phyloP scores from a whole-genome alignment of 2,888 invertebrate genomes.

The Liopterus haemorrhoidalis region DNA sequence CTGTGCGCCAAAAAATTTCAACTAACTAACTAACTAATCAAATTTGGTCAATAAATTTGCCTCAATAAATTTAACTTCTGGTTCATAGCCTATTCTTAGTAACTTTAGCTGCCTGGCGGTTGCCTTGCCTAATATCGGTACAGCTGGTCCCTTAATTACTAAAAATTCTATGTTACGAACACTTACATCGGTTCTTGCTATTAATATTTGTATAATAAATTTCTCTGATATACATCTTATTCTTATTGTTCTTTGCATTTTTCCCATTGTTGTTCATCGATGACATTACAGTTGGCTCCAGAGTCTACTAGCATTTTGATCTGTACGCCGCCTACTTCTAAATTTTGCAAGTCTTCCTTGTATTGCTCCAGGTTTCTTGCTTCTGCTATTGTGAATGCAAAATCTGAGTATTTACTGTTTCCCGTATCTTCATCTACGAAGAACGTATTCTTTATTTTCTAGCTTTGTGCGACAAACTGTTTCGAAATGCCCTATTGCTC shows the following conservation, averaged over 20 bases:
- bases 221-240: not conserved
- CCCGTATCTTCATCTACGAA: conserved; percentile 3
- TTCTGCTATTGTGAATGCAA: not conserved
- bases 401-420: not conserved
- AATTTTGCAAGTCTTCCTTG: not conserved
- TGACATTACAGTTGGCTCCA: conserved; percentile 2
- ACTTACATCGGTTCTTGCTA: not conserved
- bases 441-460: not conserved
- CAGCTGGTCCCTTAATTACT: not conserved
- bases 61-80: not conserved
- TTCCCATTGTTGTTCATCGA: not conserved
- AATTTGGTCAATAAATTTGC: not conserved
- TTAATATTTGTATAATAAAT: not conserved
- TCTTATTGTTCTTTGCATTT: not conserved
- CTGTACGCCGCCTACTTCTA: not conserved
- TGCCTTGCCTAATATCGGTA: not conserved
- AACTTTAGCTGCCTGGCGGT: not conserved
- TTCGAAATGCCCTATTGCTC: conserved; percentile 3
- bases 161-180: not conserved
- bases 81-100: not conserved
- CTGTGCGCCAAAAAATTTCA: no score
- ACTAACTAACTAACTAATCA: no score
- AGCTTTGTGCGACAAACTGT: not conserved
- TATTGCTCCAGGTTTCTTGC: not conserved
- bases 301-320: not conserved